Evolutionary conservation across 2,113 vertebrate genomes (phyloP).

Genomic region (Maylandia zebra): DNA sequence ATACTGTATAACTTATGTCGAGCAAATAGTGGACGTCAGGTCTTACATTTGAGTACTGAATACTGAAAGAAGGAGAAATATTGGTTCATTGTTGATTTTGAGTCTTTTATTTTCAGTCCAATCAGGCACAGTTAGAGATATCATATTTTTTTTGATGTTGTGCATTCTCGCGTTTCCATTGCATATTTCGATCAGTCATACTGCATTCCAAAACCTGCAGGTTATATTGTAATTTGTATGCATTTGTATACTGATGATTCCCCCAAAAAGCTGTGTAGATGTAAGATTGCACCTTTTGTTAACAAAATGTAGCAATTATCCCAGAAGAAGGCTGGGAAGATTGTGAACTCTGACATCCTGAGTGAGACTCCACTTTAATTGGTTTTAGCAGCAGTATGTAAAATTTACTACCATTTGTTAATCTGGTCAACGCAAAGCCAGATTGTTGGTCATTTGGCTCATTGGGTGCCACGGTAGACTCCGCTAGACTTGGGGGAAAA

Average conservation of each 20-base stretch:
- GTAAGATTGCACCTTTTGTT: not conserved
- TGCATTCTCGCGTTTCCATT: accelerated
- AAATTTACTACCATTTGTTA: accelerated
- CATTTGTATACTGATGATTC: not conserved
- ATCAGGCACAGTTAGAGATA: not conserved
- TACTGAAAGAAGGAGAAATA: not conserved
- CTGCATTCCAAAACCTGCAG: not conserved
- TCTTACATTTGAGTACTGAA: not conserved
- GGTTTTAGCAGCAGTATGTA: not conserved
- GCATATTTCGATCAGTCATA: accelerated
- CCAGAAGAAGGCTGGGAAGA: not conserved
- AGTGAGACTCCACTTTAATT: not conserved
- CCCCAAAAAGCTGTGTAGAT: not conserved
- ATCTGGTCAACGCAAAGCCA: not conserved
- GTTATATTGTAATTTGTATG: not conserved
- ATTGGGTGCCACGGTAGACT: not conserved
- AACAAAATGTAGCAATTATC: not conserved
- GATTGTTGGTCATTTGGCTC: not conserved
- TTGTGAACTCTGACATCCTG: not conserved
- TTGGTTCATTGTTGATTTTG: not conserved
- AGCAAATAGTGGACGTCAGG: not conserved
- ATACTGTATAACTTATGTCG: not conserved
- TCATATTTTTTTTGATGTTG: not conserved
- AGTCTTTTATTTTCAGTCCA: not conserved
- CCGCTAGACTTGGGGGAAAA: accelerated